Evolutionary conservation across 2,797 vertebrate species (phyloP).

Genomic region (Pogoniulus pusillus): DNA sequence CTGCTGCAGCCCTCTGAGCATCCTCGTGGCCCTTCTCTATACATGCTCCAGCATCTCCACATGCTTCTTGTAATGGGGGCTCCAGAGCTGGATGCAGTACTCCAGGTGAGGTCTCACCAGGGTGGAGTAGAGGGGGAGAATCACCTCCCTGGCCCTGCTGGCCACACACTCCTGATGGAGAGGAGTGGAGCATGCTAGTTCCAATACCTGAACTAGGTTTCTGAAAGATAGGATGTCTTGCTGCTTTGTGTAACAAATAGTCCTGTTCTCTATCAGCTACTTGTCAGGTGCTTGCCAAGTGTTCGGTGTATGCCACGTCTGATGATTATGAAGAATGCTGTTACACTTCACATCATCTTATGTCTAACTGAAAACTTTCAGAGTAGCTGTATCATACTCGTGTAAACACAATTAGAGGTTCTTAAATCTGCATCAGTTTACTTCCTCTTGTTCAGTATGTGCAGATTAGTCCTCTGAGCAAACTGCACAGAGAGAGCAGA

Average conservation of each 20-base stretch:
- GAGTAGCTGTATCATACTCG: not conserved
- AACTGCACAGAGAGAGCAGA: slow-evolving; percentile 2
- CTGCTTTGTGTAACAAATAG: not conserved
- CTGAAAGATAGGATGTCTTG: not conserved
- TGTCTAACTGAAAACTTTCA: not conserved
- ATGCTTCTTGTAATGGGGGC: too few species aligned
- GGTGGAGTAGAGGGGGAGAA: too few species aligned
- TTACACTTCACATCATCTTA: not conserved
- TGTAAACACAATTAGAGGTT: not conserved
- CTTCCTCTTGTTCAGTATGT: not conserved
- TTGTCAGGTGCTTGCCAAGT: not conserved
- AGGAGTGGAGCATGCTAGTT: not conserved
- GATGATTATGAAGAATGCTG: not conserved
- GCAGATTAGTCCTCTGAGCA: not conserved
- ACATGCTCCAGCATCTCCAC: too few species aligned
- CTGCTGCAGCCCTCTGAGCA: too few species aligned
- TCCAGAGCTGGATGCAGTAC: too few species aligned
- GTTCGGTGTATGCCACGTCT: not conserved
- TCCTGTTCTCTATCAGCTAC: not conserved
- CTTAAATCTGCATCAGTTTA: not conserved
- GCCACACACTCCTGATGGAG: too few species aligned
- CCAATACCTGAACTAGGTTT: not conserved
- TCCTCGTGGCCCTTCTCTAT: too few species aligned
- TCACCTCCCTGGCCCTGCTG: too few species aligned
- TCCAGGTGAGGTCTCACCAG: too few species aligned